A percentile compares a stretch with the other conserved stretches of the same genome.
These are phyloP conservation scores for Numida meleagris DNA, from an alignment of 2,113 vertebrate genomes.

Conservation along the genomic window DNA sequence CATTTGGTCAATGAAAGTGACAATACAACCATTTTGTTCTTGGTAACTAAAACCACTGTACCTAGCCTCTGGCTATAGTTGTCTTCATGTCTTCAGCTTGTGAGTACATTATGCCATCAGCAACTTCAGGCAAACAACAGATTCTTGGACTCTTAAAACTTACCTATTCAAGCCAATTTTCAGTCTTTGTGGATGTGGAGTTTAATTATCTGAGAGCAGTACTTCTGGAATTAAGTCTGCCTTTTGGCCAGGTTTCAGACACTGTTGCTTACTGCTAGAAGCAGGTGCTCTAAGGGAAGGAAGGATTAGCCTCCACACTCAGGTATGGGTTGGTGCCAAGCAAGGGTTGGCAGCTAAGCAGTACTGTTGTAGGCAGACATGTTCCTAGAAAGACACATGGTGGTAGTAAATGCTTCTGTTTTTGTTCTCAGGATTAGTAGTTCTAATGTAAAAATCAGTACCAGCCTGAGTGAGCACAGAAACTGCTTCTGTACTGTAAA, in stretches of 20 bases:
- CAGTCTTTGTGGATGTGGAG: slow-evolving; percentile 47
- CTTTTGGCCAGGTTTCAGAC: slow-evolving; percentile 58
- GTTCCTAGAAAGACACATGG: slow-evolving; percentile 52
- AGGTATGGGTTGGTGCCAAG: slow-evolving; percentile 63
- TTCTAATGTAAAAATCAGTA: not conserved
- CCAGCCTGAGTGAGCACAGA: not conserved
- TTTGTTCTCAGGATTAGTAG: slow-evolving; percentile 27
- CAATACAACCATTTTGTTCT: not conserved
- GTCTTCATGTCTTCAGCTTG: not conserved
- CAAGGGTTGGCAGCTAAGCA: slow-evolving; percentile 31
- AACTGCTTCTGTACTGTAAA: not conserved
- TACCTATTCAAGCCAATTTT: slow-evolving; percentile 24
- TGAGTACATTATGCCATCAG: not conserved
- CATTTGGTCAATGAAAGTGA: not conserved
- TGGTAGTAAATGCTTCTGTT: slow-evolving; percentile 23
- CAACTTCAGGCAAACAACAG: slow-evolving; percentile 41
- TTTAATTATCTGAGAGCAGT: slow-evolving; percentile 58
- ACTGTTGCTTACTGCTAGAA: slow-evolving; percentile 56
- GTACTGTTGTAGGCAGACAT: slow-evolving; percentile 27
- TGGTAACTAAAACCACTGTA: not conserved
- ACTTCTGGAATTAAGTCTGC: slow-evolving; percentile 55
- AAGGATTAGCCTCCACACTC: slow-evolving; percentile 54
- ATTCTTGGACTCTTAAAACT: slow-evolving; percentile 48
- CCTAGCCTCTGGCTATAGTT: not conserved
- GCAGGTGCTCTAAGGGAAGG: slow-evolving; percentile 62